A percentile compares a stretch with the other conserved stretches of the same genome.
phyloP scores from a whole-genome alignment of 1,140 invertebrate species.

The Hirudo medicinalis region DNA sequence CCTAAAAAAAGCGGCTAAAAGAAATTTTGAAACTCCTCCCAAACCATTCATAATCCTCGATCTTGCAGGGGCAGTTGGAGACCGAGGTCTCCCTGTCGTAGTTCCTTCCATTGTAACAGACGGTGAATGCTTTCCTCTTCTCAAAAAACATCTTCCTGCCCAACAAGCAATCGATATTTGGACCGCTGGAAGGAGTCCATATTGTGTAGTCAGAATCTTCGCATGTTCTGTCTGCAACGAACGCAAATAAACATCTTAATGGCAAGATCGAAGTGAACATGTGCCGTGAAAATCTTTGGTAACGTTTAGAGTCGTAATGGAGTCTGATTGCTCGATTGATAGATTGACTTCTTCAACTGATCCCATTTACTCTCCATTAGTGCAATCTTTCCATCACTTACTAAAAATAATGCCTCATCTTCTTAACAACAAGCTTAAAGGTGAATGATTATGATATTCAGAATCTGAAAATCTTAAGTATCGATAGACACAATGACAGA shows the following conservation, averaged over 20 bases:
- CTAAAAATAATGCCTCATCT: no score
- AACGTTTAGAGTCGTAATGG: no score
- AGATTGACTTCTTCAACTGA: no score
- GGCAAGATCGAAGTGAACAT: no score
- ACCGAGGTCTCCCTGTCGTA: constrained; percentile 56
- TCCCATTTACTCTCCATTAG: not conserved
- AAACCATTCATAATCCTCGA: constrained; percentile 70
- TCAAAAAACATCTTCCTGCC: constrained; percentile 62
- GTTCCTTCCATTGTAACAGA: constrained; percentile 65
- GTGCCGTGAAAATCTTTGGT: no score
- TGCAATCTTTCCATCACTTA: not conserved
- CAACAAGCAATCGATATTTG: constrained; percentile 51
- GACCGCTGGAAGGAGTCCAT: constrained; percentile 56
- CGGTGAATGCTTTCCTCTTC: constrained; percentile 52
- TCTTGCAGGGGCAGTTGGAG: constrained; percentile 61
- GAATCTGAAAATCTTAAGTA: not conserved
- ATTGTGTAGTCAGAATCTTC: constrained; percentile 65
- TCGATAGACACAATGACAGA: not conserved
- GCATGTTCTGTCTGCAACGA: constrained; percentile 45
- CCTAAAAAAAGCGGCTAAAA: no score
- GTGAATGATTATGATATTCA: not conserved
- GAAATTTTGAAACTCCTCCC: constrained; percentile 14
- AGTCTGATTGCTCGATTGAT: no score
- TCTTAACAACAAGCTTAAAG: not conserved
- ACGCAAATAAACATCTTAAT: not conserved